phyloP scores from a whole-genome alignment of 2,113 vertebrate genomes.

The Limanda limanda region DNA sequence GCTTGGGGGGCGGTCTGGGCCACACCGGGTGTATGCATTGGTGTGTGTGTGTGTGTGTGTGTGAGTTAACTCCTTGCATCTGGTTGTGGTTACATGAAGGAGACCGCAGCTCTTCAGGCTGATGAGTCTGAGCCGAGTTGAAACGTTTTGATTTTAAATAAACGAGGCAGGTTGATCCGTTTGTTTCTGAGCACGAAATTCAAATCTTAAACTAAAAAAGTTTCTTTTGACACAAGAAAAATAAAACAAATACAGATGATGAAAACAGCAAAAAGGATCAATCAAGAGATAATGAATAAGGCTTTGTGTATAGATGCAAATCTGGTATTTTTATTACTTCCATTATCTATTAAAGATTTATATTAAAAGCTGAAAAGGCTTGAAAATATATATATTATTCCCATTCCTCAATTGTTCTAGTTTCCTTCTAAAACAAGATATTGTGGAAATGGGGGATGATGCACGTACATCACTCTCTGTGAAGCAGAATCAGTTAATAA shows the following conservation, averaged over 20 bases:
- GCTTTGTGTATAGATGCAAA: too few species aligned
- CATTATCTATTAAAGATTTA: background rate
- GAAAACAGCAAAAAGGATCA: background rate
- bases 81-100: conserved; percentile 68
- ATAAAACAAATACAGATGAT: background rate
- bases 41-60: background rate
- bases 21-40: background rate
- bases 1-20: conserved; percentile 16
- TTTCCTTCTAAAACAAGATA: too few species aligned
- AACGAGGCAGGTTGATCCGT: background rate
- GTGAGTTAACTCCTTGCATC: conserved; percentile 42
- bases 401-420: too few species aligned
- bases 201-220: too few species aligned
- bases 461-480: too few species aligned
- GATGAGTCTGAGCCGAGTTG: background rate
- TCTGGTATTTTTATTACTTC: too few species aligned
- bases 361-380: background rate
- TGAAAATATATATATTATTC: too few species aligned
- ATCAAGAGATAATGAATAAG: too few species aligned
- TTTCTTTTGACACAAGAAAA: too few species aligned
- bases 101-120: conserved; percentile 25
- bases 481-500: too few species aligned
- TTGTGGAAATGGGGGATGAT: too few species aligned
- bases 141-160: background rate
- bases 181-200: too few species aligned